Base-by-base conservation (phyloP, 2,797 vertebrate genomes). In the Phataginus tricuspis region DNA sequence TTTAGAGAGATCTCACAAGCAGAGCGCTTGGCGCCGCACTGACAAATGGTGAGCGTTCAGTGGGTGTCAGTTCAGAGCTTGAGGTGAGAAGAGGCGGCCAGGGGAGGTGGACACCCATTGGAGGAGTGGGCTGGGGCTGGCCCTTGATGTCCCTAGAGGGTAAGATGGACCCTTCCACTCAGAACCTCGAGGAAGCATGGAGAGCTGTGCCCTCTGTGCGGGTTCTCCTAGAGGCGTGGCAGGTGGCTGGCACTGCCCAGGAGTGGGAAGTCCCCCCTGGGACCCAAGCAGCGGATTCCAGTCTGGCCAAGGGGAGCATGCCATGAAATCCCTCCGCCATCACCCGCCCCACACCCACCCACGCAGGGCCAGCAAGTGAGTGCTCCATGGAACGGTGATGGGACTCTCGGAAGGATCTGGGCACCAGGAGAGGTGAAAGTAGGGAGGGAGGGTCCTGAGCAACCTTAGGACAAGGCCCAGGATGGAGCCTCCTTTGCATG, bases 161-260 rank as follows among this genome's bases (percentile, higher is more conserved):
- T 8, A 39, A 31, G 53, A 64, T 0, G 9, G 34, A 25, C 4
- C 66, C 29, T 1, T 16, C 39, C 1, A 11, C 23, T 10, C 4
- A 45, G 72, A 86, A 45, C 23, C 23, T 59, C 0, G 1, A 77
- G 84, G 59, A 51, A 53, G 68, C 27, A 12, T 1, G 3, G 42
- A 39, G 49, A 57, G 51, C 51, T 0, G 2, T 53, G 11, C 72
- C 82, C 23, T 86, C 59, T 1, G 27, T 0, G 1, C 34, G 51
- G 1, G 1, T 3, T 49, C 45, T 37, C 53, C 84, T 37, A 25
- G 71, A 78, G 74, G n/a, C 31, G 39, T 29, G 14, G 68, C 16
- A 15, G 49, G 23, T 42, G 16, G 34, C 78, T 3, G 39, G 39
- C n/a, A 4, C 21, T 9, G 37, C 9, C 61, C n/a, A n/a, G 34